These are phyloP conservation scores for Calidris pugnax DNA, from an alignment of 2,113 vertebrate genomes.

Conservation along the genomic window DNA sequence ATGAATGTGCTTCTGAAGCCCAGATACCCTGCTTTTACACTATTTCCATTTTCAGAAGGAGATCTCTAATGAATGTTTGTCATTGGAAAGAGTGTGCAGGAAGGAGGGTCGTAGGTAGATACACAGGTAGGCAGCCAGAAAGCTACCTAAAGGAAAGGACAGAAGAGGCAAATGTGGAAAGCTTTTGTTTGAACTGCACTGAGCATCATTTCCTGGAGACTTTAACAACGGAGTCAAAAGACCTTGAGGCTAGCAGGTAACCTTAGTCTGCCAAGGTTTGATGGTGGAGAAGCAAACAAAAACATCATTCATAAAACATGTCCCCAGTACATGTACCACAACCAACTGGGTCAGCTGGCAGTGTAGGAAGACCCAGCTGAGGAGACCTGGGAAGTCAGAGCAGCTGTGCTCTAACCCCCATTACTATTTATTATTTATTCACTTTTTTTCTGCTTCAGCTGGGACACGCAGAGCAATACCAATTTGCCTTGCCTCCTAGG, in stretches of 20 bases:
- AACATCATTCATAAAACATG: constrained; percentile 44
- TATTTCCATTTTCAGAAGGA: neutral
- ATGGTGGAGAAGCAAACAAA: neutral
- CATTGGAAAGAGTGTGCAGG: neutral
- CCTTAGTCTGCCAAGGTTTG: neutral
- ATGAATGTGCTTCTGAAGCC: constrained; percentile 21
- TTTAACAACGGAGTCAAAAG: neutral
- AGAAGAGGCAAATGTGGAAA: neutral
- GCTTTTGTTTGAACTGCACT: neutral
- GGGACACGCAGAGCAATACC: neutral
- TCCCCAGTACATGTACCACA: neutral
- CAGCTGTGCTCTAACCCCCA: neutral
- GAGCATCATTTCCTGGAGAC: neutral
- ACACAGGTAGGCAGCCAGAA: neutral
- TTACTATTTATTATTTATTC: constrained; percentile 20
- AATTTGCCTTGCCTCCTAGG: neutral
- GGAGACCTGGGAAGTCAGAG: neutral
- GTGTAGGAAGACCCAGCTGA: neutral
- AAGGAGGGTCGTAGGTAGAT: neutral
- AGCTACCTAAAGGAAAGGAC: neutral
- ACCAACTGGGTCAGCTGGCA: neutral
- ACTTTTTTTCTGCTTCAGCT: neutral
- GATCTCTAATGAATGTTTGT: neutral
- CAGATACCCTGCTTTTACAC: neutral
- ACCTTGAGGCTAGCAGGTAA: neutral